Conservation (phyloP, 2,797 vertebrate species). For the Selene dorsalis region DNA sequence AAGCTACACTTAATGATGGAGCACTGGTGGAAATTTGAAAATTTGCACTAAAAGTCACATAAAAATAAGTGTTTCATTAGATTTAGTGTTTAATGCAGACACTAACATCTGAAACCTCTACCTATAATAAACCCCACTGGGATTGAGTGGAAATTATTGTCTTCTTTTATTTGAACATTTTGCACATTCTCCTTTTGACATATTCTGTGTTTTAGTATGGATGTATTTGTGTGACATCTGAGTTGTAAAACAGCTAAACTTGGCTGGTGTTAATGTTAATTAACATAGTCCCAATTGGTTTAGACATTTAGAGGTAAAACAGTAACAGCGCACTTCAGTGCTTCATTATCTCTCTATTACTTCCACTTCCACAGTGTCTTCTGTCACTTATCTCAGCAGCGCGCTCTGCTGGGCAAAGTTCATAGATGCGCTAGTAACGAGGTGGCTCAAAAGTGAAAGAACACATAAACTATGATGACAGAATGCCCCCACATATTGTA, state of each 20-base stretch:
- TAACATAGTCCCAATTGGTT: not conserved
- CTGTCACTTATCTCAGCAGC: slow-evolving; percentile 1
- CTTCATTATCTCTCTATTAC: not conserved
- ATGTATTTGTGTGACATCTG: not conserved
- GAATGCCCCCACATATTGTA: not conserved
- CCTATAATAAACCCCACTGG: not conserved
- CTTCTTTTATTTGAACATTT: not conserved
- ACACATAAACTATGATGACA: not conserved
- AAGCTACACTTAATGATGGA: not conserved
- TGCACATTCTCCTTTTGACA: too few relatives aligned
- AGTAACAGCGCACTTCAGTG: too few relatives aligned
- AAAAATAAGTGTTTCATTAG: too few relatives aligned
- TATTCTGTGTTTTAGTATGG: not conserved
- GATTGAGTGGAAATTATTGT: too few relatives aligned
- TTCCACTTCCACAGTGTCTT: not conserved
- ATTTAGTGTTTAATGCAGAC: too few relatives aligned
- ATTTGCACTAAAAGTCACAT: too few relatives aligned
- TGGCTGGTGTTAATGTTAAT: not conserved
- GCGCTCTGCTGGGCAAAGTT: slow-evolving; percentile 30
- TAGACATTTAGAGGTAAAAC: not conserved
- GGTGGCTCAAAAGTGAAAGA: not conserved
- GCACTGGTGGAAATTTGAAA: not conserved
- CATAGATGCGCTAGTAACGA: not conserved
- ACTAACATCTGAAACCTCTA: not conserved
- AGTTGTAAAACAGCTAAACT: not conserved